A percentile compares a stretch with the other conserved stretches of the same genome.
phyloP scores from a whole-genome alignment of 2,797 vertebrate genomes.

The Valencia hispanica region DNA sequence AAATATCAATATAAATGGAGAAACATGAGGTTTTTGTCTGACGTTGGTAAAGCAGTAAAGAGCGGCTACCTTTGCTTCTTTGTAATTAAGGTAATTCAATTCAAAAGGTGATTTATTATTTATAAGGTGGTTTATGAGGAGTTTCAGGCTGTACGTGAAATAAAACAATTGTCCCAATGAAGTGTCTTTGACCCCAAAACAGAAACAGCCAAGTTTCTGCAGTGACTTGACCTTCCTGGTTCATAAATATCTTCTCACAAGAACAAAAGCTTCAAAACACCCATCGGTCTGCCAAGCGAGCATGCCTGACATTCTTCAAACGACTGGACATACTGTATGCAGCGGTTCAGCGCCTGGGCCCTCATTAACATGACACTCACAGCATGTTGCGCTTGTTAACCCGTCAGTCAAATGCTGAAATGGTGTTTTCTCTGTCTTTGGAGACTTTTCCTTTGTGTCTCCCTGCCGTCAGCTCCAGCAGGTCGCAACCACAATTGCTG shows the following conservation, averaged over 20 bases:
- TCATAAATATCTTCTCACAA: conserved; percentile 14
- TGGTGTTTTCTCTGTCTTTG: neutral
- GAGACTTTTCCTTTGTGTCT: neutral
- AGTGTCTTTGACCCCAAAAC: neutral
- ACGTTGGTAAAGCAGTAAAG: neutral
- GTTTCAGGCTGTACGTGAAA: neutral
- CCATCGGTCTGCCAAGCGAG: neutral
- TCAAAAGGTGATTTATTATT: too few species aligned
- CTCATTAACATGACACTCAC: neutral
- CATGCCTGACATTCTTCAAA: conserved; percentile 29
- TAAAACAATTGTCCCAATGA: neutral
- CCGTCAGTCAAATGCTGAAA: conserved; percentile 1
- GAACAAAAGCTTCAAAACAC: conserved; percentile 28
- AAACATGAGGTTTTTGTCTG: neutral
- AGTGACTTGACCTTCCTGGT: conserved; percentile 27
- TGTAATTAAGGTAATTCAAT: neutral
- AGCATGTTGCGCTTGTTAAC: neutral
- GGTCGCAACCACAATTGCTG: conserved; percentile 17
- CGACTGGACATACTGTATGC: conserved; percentile 5
- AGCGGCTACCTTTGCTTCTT: neutral
- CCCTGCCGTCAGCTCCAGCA: conserved; percentile 10
- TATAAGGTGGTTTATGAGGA: neutral
- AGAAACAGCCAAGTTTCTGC: neutral
- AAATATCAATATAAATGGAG: too few species aligned
- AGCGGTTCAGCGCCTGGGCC: neutral